Evolutionary conservation across 2,113 vertebrate genomes (phyloP), one percentile per base, ranked within the genome.

Genomic region (Rhinolophus sinicus): DNA sequence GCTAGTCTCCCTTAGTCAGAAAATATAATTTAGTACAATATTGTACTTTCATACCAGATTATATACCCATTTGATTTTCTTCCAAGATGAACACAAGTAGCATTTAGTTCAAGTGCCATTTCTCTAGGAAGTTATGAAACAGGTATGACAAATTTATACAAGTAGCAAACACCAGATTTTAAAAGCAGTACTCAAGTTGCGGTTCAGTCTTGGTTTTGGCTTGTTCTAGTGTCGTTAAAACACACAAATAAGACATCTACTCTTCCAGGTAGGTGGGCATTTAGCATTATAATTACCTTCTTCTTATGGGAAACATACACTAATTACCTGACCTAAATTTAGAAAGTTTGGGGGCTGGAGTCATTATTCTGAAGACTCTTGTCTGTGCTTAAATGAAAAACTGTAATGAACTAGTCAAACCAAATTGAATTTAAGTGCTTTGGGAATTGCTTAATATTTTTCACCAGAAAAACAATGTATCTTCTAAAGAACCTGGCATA

Each of bases 401-500:
- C 86, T 95, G 30, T 97, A 97, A 97, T 95, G 92, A 97, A 85
- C 50, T 93, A 90, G 67, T 87, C 86, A 95, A 95, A 93, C 26
- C 47, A 95, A 97, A 97, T 92, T 97, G 93, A 97, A 97, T 97
- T 80, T 92, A 97, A 96, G 83, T 97, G 65, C 92, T 90, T 52
- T 92, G 40, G 95, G 80, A 95, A 95, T 85, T 90, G 76, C 87
- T 96, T 95, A 96, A 95, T 97, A 98, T 94, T 96, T 97, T 97
- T 96, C 97, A 96, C 80, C 28, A 90, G 54, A 58, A 90, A 62
- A 95, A 97, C 12, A 93, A 95, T 94, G 60, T 58, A 89, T 93
- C 78, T 90, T 93, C 75, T 89, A 90, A 95, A 95, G 58, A 95
- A 97, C 65, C 70, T 95, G 69, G 84, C 87, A 97, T 90, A 92